Conservation (phyloP, 2,888 invertebrate genomes). For the Hirtodrosophila trivittata region DNA sequence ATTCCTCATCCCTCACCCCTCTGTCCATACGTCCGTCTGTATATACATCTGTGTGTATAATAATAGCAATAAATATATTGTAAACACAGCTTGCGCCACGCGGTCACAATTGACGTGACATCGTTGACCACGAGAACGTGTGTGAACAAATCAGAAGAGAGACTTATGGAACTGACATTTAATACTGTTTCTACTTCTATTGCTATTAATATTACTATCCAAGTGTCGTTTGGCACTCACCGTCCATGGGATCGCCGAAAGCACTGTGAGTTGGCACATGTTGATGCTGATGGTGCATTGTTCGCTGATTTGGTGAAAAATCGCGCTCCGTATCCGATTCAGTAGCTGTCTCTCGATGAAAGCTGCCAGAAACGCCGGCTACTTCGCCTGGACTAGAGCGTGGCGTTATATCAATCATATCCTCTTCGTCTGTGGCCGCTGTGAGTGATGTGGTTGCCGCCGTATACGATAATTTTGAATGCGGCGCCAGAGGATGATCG, state of each 20-base stretch:
- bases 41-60: conserved; percentile 4
- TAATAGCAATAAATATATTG: conserved; percentile 25
- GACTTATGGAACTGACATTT: background rate
- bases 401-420: conserved; percentile 88
- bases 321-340: conserved; percentile 81
- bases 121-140: conserved; percentile 31
- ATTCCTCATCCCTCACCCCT: no score
- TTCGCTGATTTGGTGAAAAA: conserved; percentile 60
- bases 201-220: no score
- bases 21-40: background rate
- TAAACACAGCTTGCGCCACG: conserved; percentile 29
- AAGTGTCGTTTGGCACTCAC: conserved; percentile 44
- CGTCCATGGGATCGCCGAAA: conserved; percentile 82
- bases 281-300: conserved; percentile 68
- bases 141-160: conserved; percentile 27
- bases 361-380: conserved; percentile 56
- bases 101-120: conserved; percentile 40
- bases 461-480: conserved; percentile 53
- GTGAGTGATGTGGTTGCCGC: conserved; percentile 79
- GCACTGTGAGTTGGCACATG: conserved; percentile 84
- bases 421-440: conserved; percentile 85
- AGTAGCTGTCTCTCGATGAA: conserved; percentile 69
- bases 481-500: conserved; percentile 79
- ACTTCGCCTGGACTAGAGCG: conserved; percentile 83
- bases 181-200: no score